Percentiles rank a stretch among this genome's conserved stretches.
Evolutionary conservation across 1,140 invertebrate species (phyloP).

Genomic region (Sycobia sp.): DNA sequence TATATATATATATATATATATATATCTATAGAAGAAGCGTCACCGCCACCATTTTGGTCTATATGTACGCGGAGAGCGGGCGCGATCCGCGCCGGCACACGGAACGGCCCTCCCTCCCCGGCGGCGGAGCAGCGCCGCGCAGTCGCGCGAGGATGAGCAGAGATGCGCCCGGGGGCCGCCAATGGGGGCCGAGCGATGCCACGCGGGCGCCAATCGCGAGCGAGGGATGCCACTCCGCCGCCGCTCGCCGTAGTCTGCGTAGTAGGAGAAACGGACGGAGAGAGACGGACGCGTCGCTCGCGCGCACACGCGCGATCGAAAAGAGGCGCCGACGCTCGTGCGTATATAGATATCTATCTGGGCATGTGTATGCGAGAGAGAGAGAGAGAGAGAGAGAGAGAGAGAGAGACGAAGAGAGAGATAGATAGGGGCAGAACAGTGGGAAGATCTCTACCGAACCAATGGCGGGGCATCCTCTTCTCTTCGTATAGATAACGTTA

Average conservation of each 20-base stretch:
- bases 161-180: conserved; percentile 48
- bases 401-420: too few species aligned
- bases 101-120: too few species aligned
- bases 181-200: conserved; percentile 46
- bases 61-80: conserved; percentile 3
- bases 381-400: too few species aligned
- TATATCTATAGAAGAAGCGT: not conserved
- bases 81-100: not conserved
- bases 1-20: too few species aligned
- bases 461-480: conserved; percentile 1
- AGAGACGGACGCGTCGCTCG: conserved; percentile 37
- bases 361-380: too few species aligned
- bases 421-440: too few species aligned
- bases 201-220: conserved; percentile 44
- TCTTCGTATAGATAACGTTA: conserved; percentile 1
- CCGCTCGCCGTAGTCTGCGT: too few species aligned
- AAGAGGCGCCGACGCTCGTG: not conserved
- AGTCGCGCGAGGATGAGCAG: conserved; percentile 60
- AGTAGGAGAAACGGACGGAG: conserved; percentile 29
- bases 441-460: conserved; percentile 18
- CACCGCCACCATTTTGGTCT: conserved; percentile 53
- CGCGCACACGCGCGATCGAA: conserved; percentile 24
- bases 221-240: conserved; percentile 41
- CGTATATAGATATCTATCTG: too few species aligned
- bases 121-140: conserved; percentile 36